Conservation (phyloP, 2,113 vertebrate genomes). For the Scatophagus argus region DNA sequence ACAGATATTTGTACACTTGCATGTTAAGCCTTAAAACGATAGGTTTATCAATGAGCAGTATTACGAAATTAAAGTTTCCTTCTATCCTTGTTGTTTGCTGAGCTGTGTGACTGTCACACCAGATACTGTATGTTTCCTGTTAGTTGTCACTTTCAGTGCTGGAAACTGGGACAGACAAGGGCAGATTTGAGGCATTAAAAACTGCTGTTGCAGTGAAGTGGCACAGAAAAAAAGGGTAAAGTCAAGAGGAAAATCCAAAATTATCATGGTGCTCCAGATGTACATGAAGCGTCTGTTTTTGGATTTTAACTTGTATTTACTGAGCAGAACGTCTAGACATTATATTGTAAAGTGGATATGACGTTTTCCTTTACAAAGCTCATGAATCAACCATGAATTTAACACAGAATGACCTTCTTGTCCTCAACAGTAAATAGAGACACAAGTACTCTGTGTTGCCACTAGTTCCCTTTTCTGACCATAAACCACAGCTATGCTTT, state of each 20-base stretch:
- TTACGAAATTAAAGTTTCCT: conserved; percentile 12
- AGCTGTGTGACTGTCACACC: conserved; percentile 41
- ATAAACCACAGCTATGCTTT: conserved; percentile 34
- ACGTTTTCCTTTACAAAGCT: conserved; percentile 7
- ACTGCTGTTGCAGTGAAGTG: conserved; percentile 24
- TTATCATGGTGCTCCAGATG: conserved; percentile 17
- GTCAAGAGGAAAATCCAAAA: conserved; percentile 40
- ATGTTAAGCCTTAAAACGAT: neutral
- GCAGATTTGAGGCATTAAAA: conserved; percentile 33
- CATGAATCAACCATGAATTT: conserved; percentile 19
- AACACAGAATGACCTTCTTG: conserved; percentile 3
- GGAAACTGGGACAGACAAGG: conserved; percentile 49
- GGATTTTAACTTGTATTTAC: conserved; percentile 20
- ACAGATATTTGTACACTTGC: neutral
- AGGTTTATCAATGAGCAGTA: neutral
- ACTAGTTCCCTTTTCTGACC: conserved; percentile 13
- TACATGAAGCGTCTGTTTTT: conserved; percentile 25
- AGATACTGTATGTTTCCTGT: conserved; percentile 34
- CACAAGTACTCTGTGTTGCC: neutral
- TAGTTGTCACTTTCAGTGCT: conserved; percentile 28
- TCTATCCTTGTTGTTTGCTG: conserved; percentile 38
- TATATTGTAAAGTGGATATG: conserved; percentile 2
- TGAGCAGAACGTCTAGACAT: neutral
- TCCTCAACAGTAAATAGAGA: conserved; percentile 21
- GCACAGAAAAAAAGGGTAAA: conserved; percentile 12